Percentiles rank a stretch among this genome's conserved stretches.
These are phyloP conservation scores for Phengaris arion DNA, from an alignment of 2,888 invertebrate species.

Conservation along the genomic window DNA sequence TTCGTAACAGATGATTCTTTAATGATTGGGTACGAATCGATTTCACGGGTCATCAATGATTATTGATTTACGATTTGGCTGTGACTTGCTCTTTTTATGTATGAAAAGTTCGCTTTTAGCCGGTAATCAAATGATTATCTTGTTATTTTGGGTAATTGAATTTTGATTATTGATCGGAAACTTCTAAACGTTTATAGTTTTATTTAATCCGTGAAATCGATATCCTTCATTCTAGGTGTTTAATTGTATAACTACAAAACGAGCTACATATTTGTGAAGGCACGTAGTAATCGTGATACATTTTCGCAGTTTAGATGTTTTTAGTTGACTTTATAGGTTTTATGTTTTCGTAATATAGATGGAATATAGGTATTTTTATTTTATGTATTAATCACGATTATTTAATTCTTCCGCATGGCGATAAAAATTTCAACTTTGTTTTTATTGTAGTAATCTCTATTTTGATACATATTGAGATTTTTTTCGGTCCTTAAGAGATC, in stretches of 20 bases:
- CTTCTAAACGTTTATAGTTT: constrained; percentile 15
- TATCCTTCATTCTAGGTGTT: constrained; percentile 2
- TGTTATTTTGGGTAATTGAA: constrained; percentile 45
- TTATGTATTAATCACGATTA: not conserved
- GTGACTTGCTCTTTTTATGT: constrained; percentile 68
- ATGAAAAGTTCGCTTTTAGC: constrained; percentile 45
- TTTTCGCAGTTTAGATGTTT: not conserved
- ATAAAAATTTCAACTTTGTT: not conserved
- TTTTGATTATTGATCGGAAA: constrained; percentile 34
- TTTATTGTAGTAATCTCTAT: too few relatives aligned
- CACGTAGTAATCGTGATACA: not conserved
- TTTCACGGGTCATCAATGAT: constrained; percentile 66
- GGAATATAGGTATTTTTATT: not conserved
- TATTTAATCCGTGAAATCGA: constrained; percentile 26
- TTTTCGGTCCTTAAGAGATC: too few relatives aligned
- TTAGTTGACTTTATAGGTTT: not conserved
- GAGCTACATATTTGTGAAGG: not conserved
- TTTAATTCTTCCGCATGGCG: not conserved
- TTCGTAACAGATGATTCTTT: constrained; percentile 75
- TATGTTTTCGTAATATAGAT: not conserved
- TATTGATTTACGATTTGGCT: constrained; percentile 71
- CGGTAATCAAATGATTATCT: constrained; percentile 52
- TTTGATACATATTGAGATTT: too few relatives aligned
- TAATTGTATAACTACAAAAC: not conserved
- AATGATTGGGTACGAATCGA: constrained; percentile 71